A percentile compares a stretch with the other conserved stretches of the same genome.
phyloP scores from a whole-genome alignment of 2,888 invertebrate species.

The Sepiola atlantica region DNA sequence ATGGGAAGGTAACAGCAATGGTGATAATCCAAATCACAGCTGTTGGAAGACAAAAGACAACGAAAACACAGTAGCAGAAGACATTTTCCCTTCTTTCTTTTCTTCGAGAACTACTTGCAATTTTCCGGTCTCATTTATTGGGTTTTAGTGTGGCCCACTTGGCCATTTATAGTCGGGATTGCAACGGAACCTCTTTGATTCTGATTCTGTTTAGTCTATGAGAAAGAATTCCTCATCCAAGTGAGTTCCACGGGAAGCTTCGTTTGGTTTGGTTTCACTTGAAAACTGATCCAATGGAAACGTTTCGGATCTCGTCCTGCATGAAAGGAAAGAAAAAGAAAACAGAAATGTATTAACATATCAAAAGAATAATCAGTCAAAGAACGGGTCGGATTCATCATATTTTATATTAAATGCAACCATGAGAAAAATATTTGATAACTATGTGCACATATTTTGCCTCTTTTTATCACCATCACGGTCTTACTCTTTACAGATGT shows the following conservation, averaged over 20 bases:
- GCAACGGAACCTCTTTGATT: neutral
- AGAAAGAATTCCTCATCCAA: slow-evolving; percentile 71
- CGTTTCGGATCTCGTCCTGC: slow-evolving; percentile 67
- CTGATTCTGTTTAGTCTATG: slow-evolving; percentile 57
- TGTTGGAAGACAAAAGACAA: neutral
- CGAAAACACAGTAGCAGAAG: neutral
- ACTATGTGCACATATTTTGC: too few species aligned
- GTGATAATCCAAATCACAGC: slow-evolving; percentile 11
- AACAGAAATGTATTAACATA: neutral
- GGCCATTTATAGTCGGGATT: neutral
- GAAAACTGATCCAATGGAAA: slow-evolving; percentile 66
- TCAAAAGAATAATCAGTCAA: neutral
- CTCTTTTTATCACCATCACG: too few species aligned
- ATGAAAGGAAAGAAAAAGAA: slow-evolving; percentile 48
- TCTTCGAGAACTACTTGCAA: neutral
- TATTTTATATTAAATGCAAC: too few species aligned
- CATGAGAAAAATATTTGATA: too few species aligned
- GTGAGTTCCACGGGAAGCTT: slow-evolving; percentile 59
- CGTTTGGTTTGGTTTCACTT: slow-evolving; percentile 56
- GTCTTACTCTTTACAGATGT: too few species aligned
- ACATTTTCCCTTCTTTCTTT: neutral
- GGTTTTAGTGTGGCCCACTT: neutral
- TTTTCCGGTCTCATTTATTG: neutral
- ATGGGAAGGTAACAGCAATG: neutral
- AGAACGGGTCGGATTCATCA: neutral